These are phyloP conservation scores for Scaptomyza caliginosa DNA, from an alignment of 2,888 invertebrate genomes.

Conservation along the genomic window DNA sequence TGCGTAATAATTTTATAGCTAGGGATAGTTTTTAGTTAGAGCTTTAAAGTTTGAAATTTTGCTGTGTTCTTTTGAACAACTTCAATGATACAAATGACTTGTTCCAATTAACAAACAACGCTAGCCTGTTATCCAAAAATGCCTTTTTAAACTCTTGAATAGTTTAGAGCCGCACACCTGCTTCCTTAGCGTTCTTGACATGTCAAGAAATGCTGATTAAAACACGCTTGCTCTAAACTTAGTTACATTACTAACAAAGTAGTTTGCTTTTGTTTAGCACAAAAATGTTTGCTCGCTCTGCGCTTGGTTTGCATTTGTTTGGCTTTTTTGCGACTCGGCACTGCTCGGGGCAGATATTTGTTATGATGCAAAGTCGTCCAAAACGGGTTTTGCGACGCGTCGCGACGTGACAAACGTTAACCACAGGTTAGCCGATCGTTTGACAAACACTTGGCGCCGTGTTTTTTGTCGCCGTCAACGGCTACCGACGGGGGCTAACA, in stretches of 20 bases:
- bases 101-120: background rate
- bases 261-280: conserved; percentile 10
- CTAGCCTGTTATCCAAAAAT: background rate
- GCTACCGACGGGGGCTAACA: conserved; percentile 48
- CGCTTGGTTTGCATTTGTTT: conserved; percentile 70
- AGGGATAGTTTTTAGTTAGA: background rate
- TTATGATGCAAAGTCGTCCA: conserved; percentile 83
- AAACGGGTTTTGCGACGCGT: conserved; percentile 75
- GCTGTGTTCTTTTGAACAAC: background rate
- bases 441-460: conserved; percentile 80
- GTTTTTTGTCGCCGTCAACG: conserved; percentile 74
- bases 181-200: background rate
- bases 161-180: no score
- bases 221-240: background rate
- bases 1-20: conserved; percentile 19
- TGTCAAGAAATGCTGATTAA: background rate
- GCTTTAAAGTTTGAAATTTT: background rate
- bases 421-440: conserved; percentile 77
- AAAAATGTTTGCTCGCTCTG: conserved; percentile 46
- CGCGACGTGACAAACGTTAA: conserved; percentile 67
- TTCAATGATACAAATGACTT: no score
- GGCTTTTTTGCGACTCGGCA: conserved; percentile 42
- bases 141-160: conserved; percentile 8
- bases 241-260: conserved; percentile 21
- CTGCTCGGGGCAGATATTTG: conserved; percentile 56